Evolutionary conservation across 2,113 vertebrate genomes (phyloP).

Genomic region (Castor canadensis): DNA sequence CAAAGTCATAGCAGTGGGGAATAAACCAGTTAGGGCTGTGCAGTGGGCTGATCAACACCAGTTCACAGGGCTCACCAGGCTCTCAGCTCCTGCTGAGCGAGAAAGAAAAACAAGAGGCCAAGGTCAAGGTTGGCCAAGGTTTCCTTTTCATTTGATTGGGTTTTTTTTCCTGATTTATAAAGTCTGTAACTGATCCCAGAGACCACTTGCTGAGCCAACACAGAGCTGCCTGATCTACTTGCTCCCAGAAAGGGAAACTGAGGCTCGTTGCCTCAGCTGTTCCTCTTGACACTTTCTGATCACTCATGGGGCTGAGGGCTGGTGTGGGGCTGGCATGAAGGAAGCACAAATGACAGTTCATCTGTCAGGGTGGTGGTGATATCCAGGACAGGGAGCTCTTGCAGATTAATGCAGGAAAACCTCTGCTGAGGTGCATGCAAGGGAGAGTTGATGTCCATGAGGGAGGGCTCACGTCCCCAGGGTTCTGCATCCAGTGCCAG

Average conservation of each 20-base stretch:
- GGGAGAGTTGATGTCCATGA: too few species aligned
- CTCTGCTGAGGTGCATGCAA: not conserved
- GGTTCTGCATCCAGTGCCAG: not conserved
- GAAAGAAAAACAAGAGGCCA: accelerated
- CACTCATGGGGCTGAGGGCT: not conserved
- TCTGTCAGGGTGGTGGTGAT: accelerated
- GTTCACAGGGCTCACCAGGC: not conserved
- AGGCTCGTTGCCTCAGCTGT: not conserved
- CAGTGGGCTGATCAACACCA: too few species aligned
- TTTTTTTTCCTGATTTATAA: not conserved
- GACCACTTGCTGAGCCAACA: accelerated
- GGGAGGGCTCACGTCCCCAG: not conserved
- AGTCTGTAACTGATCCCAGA: not conserved
- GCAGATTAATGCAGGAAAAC: too few species aligned
- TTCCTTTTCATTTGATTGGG: accelerated
- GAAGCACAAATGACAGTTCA: accelerated
- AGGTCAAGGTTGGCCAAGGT: not conserved
- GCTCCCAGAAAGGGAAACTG: not conserved
- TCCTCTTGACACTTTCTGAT: not conserved
- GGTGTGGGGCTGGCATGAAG: not conserved
- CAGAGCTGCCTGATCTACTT: not conserved
- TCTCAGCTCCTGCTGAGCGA: not conserved
- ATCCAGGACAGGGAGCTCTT: accelerated
- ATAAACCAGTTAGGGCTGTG: too few species aligned
- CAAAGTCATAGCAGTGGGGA: not conserved